These are phyloP conservation scores for Periophthalmus modestus DNA, from an alignment of 2,113 vertebrate species.

Conservation along the genomic window DNA sequence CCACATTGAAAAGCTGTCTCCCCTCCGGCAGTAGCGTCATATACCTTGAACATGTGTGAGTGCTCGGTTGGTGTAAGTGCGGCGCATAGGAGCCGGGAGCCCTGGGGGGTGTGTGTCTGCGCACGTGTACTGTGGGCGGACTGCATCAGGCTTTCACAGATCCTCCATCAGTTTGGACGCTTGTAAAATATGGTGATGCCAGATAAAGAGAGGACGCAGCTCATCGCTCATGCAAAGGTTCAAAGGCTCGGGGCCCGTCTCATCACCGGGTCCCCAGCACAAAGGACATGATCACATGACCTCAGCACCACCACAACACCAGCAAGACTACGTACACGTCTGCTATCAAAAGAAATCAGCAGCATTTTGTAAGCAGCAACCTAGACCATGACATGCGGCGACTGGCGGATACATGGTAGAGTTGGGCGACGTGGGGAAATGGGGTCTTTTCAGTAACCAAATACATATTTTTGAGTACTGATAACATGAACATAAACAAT, in stretches of 20 bases:
- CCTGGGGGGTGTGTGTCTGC: background rate
- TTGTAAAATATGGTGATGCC: constrained; percentile 68
- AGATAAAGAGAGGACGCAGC: constrained; percentile 56
- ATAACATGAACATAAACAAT: no score
- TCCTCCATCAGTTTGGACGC: constrained; percentile 41
- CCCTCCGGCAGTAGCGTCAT: background rate
- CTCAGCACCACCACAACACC: constrained; percentile 13
- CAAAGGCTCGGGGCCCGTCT: constrained; percentile 69
- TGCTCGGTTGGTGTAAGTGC: background rate
- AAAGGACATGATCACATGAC: constrained; percentile 68
- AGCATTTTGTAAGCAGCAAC: background rate
- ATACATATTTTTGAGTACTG: no score
- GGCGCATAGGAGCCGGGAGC: constrained; percentile 16
- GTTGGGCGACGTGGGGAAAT: no score
- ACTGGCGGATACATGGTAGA: background rate
- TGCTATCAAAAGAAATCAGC: constrained; percentile 19
- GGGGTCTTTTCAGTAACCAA: no score
- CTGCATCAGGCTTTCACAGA: constrained; percentile 41
- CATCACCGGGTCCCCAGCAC: constrained; percentile 63
- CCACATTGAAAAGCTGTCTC: background rate
- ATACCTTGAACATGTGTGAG: constrained; percentile 7
- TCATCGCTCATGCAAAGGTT: constrained; percentile 73
- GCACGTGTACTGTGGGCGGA: constrained; percentile 52
- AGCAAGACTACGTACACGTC: constrained; percentile 21
- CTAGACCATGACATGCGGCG: background rate